These are phyloP conservation scores for Ranitomeya variabilis DNA, from an alignment of 2,113 vertebrate species.

Conservation along the genomic window DNA sequence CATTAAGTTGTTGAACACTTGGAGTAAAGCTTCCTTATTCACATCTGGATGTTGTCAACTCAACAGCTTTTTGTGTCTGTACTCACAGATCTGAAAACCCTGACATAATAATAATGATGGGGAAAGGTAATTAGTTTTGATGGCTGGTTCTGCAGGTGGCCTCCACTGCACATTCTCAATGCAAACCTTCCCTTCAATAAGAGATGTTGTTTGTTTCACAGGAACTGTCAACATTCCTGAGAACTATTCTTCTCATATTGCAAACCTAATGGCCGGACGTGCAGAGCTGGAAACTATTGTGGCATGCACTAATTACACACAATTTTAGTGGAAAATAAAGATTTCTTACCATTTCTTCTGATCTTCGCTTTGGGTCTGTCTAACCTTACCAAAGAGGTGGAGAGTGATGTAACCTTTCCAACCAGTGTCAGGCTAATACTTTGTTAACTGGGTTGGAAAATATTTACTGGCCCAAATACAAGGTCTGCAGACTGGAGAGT, in stretches of 20 bases:
- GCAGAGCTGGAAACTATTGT: conserved; percentile 42
- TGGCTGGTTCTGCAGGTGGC: conserved; percentile 44
- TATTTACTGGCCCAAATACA: conserved; percentile 25
- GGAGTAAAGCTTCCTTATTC: neutral
- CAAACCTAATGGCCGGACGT: conserved; percentile 51
- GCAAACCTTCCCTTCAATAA: conserved; percentile 14
- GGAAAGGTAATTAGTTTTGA: conserved; percentile 27
- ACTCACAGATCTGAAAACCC: conserved; percentile 2
- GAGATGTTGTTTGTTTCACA: conserved; percentile 53
- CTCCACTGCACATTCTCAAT: neutral
- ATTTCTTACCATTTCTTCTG: conserved; percentile 40
- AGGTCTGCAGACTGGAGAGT: neutral
- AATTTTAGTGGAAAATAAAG: conserved; percentile 44
- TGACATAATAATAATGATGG: conserved; percentile 31
- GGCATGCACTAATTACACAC: conserved; percentile 50
- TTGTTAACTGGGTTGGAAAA: conserved; percentile 20
- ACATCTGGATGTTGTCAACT: conserved; percentile 36
- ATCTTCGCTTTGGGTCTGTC: conserved; percentile 2
- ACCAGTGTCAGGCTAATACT: neutral
- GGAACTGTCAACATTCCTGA: conserved; percentile 46
- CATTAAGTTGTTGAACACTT: neutral
- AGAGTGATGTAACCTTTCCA: conserved; percentile 38
- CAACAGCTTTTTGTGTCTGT: neutral
- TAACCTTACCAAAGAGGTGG: conserved; percentile 13
- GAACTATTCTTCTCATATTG: conserved; percentile 52